Conservation (phyloP, 1,140 invertebrate species). For the Linepithema humile region DNA sequence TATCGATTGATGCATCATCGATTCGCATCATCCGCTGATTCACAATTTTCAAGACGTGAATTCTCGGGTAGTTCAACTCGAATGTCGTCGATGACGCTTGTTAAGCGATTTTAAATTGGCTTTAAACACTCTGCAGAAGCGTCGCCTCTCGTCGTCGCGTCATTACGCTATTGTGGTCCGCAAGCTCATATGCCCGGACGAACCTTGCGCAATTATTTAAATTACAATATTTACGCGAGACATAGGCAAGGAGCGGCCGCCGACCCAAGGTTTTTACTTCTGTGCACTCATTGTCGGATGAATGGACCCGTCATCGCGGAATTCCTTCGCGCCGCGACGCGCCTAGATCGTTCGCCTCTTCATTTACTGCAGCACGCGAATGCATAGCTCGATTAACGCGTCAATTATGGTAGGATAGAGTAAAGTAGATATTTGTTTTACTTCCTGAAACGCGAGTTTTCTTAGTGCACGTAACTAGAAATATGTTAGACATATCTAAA, state of each 20-base stretch:
- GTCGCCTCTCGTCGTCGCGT: slow-evolving; percentile 21
- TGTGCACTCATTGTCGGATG: neutral
- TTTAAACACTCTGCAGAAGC: slow-evolving; percentile 32
- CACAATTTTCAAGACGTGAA: slow-evolving; percentile 4
- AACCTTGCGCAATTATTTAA: slow-evolving; percentile 53
- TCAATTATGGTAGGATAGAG: neutral
- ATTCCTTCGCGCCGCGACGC: neutral
- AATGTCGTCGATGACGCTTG: slow-evolving; percentile 48
- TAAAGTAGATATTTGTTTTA: neutral
- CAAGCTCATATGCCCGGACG: neutral
- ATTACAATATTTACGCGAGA: slow-evolving; percentile 72
- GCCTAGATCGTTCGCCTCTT: slow-evolving; percentile 3
- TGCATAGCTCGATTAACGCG: slow-evolving; percentile 1
- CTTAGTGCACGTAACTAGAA: neutral
- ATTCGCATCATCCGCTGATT: slow-evolving; percentile 36
- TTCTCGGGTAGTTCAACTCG: slow-evolving; percentile 43
- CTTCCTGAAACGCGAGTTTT: neutral
- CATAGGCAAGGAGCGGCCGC: slow-evolving; percentile 50
- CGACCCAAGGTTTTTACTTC: slow-evolving; percentile 35
- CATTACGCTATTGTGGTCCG: neutral
- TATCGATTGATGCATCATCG: slow-evolving; percentile 60
- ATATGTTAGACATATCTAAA: neutral
- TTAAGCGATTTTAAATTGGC: slow-evolving; percentile 75
- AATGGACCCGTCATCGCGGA: slow-evolving; percentile 12
- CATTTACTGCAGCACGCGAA: neutral